These are phyloP conservation scores for Eurois occulta DNA, from an alignment of 2,888 invertebrate genomes.

Conservation along the genomic window DNA sequence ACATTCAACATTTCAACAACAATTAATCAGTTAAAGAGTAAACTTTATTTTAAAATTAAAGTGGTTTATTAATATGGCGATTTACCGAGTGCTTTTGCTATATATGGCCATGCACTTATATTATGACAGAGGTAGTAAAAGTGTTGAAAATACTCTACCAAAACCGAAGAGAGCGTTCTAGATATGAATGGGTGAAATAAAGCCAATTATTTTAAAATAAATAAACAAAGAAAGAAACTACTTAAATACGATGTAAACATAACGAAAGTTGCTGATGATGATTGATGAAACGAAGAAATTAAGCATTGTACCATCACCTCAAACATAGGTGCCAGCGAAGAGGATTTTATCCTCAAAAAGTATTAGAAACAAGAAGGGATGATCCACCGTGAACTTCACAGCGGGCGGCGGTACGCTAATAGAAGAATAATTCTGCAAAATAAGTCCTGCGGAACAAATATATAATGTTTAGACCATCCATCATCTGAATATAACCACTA, in stretches of 20 bases:
- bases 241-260: neutral
- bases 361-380: slow-evolving; percentile 63
- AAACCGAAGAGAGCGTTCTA: slow-evolving; percentile 24
- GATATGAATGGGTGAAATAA: slow-evolving; percentile 25
- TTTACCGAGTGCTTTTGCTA: neutral
- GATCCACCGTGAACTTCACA: slow-evolving; percentile 60
- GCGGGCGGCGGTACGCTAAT: slow-evolving; percentile 21
- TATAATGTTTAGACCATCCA: slow-evolving; percentile 27
- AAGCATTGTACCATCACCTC: slow-evolving; percentile 46
- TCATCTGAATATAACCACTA: slow-evolving; percentile 17
- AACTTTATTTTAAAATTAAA: slow-evolving; percentile 11
- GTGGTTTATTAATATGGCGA: slow-evolving; percentile 17
- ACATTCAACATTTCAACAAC: neutral
- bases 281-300: slow-evolving; percentile 27
- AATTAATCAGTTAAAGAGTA: neutral
- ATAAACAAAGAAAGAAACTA: neutral
- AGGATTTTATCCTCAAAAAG: slow-evolving; percentile 63
- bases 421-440: slow-evolving; percentile 39
- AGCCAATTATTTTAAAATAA: neutral
- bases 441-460: slow-evolving; percentile 52
- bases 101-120: neutral
- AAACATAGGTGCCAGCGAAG: slow-evolving; percentile 63
- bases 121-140: neutral
- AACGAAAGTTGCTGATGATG: slow-evolving; percentile 12
- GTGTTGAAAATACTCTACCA: neutral